Evolutionary conservation across 2,113 vertebrate species (phyloP), one percentile per base, ranked within the genome.

Genomic region (Echinops telfairi): DNA sequence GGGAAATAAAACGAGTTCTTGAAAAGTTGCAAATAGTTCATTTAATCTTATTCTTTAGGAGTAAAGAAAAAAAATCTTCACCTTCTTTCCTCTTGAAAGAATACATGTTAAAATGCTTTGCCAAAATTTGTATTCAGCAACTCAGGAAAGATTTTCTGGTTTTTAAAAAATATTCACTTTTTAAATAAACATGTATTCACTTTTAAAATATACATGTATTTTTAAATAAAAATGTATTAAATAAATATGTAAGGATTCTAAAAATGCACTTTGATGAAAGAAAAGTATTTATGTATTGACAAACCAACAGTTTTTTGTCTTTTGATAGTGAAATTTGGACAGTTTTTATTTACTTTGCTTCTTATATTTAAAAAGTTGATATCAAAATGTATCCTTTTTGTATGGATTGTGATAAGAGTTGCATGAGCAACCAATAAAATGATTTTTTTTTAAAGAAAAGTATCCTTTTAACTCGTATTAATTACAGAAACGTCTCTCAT

Each of bases 1-100:
- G 29, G 43, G 95, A 93, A 93, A 93, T 86, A 95, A 94, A 95
- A 92, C 14, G 12, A 94, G 70, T 57, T 84, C 95, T 88, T 95
- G 82, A 43, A 92, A 90, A 93, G 76, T 95, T 93, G 9, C 88
- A 95, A 96, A 93, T 96, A 53, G 71, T 95, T 92, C 66, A 25
- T 88, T 97, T 95, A 95, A 92, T 80, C 33, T 92, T 90, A 92
- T 85, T 95, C 71, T 96, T 92, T 36, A 92, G 70, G 86, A 64
- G 38, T 47, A 88, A 53, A 76, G 38, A 96, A 66, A 47, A 66
- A 47, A 88, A 94, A 93, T 31, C 27, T 93, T 94, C 27, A 93
- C 15, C 53, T 95, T 77, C 62, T 64, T 77, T 31, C 11, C 10
- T 92, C 20, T 94, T 27, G 47, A 86, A 95, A 89, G 36, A 86